These are phyloP conservation scores for Dolichopus griseipennis DNA, from an alignment of 2,888 invertebrate genomes.

Conservation along the genomic window DNA sequence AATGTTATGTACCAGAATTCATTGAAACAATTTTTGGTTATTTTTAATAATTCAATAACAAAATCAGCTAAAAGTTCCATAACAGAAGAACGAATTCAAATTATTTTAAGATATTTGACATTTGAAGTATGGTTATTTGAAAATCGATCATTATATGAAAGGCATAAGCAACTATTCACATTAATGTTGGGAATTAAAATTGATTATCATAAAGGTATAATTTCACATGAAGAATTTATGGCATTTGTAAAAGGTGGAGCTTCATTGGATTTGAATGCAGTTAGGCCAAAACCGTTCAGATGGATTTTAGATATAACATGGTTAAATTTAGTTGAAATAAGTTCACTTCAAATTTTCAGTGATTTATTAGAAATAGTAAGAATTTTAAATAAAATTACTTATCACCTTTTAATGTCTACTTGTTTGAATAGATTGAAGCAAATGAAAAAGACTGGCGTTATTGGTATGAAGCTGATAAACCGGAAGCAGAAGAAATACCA, in stretches of 20 bases:
- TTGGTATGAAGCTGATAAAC: slow-evolving; percentile 90
- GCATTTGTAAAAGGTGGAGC: slow-evolving; percentile 95
- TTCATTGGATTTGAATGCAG: slow-evolving; percentile 85
- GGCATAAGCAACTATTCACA: slow-evolving; percentile 87
- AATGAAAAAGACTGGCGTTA: slow-evolving; percentile 81
- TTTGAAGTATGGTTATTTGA: slow-evolving; percentile 90
- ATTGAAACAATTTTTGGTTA: slow-evolving; percentile 82
- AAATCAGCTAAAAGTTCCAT: slow-evolving; percentile 78
- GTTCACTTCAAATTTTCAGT: slow-evolving; percentile 68
- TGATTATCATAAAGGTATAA: slow-evolving; percentile 70
- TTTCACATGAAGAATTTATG: slow-evolving; percentile 86
- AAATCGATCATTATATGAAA: slow-evolving; percentile 82
- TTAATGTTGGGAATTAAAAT: slow-evolving; percentile 93
- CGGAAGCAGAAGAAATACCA: slow-evolving; percentile 84
- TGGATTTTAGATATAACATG: slow-evolving; percentile 96
- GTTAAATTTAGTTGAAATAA: slow-evolving; percentile 91
- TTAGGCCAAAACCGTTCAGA: slow-evolving; percentile 81
- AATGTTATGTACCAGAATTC: slow-evolving; percentile 97
- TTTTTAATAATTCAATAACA: slow-evolving; percentile 89
- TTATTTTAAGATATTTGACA: slow-evolving; percentile 81
- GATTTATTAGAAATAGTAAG: slow-evolving; percentile 67
- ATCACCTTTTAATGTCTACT: background rate
- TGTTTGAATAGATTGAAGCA: slow-evolving; percentile 55
- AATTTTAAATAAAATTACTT: slow-evolving; percentile 10
- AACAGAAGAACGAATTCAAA: slow-evolving; percentile 78